Percentiles rank a stretch among this genome's conserved stretches.
phyloP scores from a whole-genome alignment of 2,113 vertebrate genomes.

The Tyto alba region DNA sequence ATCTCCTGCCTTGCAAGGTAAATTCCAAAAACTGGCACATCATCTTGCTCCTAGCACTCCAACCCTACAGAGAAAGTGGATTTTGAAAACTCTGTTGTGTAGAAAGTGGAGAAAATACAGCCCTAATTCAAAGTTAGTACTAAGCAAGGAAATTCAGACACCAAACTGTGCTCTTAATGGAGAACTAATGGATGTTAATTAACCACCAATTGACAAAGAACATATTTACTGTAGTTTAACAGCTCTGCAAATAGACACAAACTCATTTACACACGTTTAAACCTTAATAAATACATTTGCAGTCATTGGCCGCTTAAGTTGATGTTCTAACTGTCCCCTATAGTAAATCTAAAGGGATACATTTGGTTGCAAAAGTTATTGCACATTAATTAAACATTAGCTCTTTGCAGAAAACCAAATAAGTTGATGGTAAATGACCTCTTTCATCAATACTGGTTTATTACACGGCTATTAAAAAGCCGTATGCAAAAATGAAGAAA shows the following conservation, averaged over 20 bases:
- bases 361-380: constrained; percentile 45
- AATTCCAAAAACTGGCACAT: neutral
- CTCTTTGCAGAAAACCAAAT: constrained; percentile 46
- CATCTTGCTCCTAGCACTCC: neutral
- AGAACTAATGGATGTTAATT: constrained; percentile 61
- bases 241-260: constrained; percentile 49
- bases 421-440: constrained; percentile 47
- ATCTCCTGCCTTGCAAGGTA: neutral
- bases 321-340: constrained; percentile 22
- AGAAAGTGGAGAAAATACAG: neutral
- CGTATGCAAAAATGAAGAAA: neutral
- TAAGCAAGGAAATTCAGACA: constrained; percentile 41
- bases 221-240: constrained; percentile 58
- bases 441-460: constrained; percentile 42
- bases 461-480: constrained; percentile 25
- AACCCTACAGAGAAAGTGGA: neutral
- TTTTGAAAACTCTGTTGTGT: neutral
- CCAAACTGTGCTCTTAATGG: constrained; percentile 49
- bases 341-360: constrained; percentile 50
- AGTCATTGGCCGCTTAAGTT: constrained; percentile 40
- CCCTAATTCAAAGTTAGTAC: neutral
- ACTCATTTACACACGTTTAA: constrained; percentile 62
- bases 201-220: constrained; percentile 60
- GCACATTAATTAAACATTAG: constrained; percentile 53
- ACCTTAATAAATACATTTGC: constrained; percentile 62